Evolutionary conservation across 2,797 vertebrate genomes (phyloP).

Genomic region (Oreortyx pictus): DNA sequence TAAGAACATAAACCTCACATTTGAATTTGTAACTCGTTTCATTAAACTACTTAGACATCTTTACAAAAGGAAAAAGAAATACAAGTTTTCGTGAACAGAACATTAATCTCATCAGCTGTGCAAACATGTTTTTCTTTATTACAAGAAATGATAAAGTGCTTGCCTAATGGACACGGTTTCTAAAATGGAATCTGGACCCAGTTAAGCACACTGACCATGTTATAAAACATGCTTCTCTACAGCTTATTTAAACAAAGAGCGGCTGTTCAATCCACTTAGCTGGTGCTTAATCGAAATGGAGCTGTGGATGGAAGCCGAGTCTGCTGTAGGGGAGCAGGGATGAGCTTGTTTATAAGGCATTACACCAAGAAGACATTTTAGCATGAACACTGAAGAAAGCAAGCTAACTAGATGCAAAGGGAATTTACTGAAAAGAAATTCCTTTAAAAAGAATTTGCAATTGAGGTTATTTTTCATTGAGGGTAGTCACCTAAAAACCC

Average conservation of each 20-base stretch:
- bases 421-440: neutral
- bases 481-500: neutral
- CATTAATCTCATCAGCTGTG: slow-evolving; percentile 57
- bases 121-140: slow-evolving; percentile 63
- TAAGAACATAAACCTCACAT: neutral
- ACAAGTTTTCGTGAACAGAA: slow-evolving; percentile 19
- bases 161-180: slow-evolving; percentile 43
- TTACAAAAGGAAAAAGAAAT: neutral
- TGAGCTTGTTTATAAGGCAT: neutral
- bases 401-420: neutral
- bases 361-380: slow-evolving; percentile 5
- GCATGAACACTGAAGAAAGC: neutral
- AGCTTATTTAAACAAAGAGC: slow-evolving; percentile 64
- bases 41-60: neutral
- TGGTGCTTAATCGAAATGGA: slow-evolving; percentile 67
- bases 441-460: neutral
- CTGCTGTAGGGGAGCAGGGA: neutral
- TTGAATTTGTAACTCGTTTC: neutral
- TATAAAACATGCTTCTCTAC: slow-evolving; percentile 46
- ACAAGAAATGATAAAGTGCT: slow-evolving; percentile 29
- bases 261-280: slow-evolving; percentile 64
- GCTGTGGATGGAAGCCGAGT: neutral
- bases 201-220: slow-evolving; percentile 39
- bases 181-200: slow-evolving; percentile 53
- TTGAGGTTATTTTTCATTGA: neutral